Conservation (phyloP, 2,113 vertebrate genomes). For the Saguinus imperator region DNA sequence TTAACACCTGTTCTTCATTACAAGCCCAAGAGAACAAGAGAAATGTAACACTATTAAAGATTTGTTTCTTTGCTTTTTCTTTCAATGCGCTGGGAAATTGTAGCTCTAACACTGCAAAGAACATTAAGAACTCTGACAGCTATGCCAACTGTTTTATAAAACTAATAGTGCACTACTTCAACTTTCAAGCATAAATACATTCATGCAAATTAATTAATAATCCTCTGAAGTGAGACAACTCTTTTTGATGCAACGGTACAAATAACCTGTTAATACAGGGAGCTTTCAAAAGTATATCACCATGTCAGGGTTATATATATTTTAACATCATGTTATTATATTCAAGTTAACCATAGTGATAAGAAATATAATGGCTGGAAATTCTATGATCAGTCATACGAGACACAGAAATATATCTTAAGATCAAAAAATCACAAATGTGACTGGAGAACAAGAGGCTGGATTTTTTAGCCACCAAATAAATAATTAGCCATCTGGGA, state of each 20-base stretch:
- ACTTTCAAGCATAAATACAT: conserved; percentile 61
- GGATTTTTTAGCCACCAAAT: background rate
- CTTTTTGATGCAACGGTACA: background rate
- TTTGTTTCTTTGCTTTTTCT: conserved; percentile 62
- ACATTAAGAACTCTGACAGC: background rate
- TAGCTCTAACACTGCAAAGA: background rate
- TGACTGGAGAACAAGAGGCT: background rate
- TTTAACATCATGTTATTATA: background rate
- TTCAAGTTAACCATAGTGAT: background rate
- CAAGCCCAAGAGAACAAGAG: conserved; percentile 49
- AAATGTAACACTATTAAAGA: conserved; percentile 36
- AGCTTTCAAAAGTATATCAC: background rate
- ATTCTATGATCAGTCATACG: background rate
- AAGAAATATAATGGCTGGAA: background rate
- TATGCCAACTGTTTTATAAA: conserved; percentile 33
- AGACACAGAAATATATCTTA: conserved; percentile 20
- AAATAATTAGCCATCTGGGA: background rate
- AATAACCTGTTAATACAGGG: conserved; percentile 42
- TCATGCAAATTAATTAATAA: background rate
- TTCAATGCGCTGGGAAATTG: conserved; percentile 9
- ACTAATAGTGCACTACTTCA: conserved; percentile 47
- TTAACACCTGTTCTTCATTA: conserved; percentile 27
- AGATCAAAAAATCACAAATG: background rate
- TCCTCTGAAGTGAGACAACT: conserved; percentile 31
- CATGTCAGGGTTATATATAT: background rate